Percentiles rank a stretch among this genome's conserved stretches.
phyloP scores from a whole-genome alignment of 2,797 vertebrate genomes.

The Coccyzus lansbergi region DNA sequence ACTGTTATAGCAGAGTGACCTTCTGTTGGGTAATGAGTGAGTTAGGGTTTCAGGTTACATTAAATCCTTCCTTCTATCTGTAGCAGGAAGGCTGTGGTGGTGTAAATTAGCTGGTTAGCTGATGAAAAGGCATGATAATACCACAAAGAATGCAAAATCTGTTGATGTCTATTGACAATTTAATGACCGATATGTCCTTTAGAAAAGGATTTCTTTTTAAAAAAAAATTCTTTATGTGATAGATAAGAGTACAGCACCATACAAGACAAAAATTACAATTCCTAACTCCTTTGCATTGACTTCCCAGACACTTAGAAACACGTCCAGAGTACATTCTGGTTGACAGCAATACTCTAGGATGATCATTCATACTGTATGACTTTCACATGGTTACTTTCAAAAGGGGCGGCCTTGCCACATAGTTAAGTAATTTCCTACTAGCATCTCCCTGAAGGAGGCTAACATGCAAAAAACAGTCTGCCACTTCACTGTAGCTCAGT shows the following conservation, averaged over 20 bases:
- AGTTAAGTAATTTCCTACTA: not conserved
- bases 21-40: not conserved
- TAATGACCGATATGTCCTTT: constrained; percentile 22
- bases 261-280: not conserved
- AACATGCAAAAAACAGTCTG: not conserved
- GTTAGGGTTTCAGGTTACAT: constrained; percentile 35
- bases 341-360: not conserved
- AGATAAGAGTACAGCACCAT: not conserved
- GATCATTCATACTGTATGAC: not conserved
- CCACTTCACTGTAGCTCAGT: not conserved
- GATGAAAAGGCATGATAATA: constrained; percentile 42
- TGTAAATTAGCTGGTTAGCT: constrained; percentile 59
- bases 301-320: not conserved
- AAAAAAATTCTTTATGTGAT: not conserved
- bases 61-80: constrained; percentile 45
- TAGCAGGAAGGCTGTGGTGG: constrained; percentile 41
- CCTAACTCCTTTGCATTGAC: not conserved
- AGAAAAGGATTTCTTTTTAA: not conserved
- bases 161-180: not conserved
- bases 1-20: not conserved
- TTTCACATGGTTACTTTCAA: not conserved
- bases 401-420: not conserved
- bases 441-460: not conserved
- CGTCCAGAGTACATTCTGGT: not conserved
- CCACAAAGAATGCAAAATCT: constrained; percentile 30